Evolutionary conservation across 2,888 invertebrate species (phyloP), one percentile per base, ranked within the genome.

Genomic region (Sycophila texana): DNA sequence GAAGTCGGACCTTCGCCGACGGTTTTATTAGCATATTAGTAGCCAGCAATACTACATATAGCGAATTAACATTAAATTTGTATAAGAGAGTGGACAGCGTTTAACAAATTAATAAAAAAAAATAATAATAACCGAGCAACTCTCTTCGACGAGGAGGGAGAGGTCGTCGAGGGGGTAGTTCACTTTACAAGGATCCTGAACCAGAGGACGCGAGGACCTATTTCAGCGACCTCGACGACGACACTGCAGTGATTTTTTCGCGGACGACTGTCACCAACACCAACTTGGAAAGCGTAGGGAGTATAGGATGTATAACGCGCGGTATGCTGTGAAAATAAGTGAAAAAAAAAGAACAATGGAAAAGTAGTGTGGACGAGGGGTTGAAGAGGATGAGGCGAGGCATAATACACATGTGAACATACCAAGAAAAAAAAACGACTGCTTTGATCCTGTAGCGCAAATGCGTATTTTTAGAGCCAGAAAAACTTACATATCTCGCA

Each of bases 401-500:
- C 49, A n/a, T 51, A 71, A 55, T 14, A 20, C 39, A 20, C 30
- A 49, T 1, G 18, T n/a, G 30, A 12, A 39, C 10, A 26, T 4
- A 65, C 26, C 3, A 53, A 13, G n/a, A 20, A 26, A 67, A 67
- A 53, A 20, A 66, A 51, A 77, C 51, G 20, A 53, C 26, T 70
- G 74, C 47, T 67, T 75, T 66, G 26, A 14, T 72, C 51, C 30
- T 71, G 71, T 79, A 74, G 74, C 66, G 30, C 49, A 60, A 66
- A 66, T 66, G 30, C 49, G 66, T 67, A 66, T 79, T 79, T 72
- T 79, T 79, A 71, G 71, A 74, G 4, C 14, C 51, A 39, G 53
- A 66, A 47, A 67, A n/a, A 71, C 77, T 77, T 74, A 79, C 71
- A 75, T 72, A 79, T 79, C 74, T 79, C 63, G 26, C 71, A 79